These are phyloP conservation scores for Hoplostethus atlanticus DNA, from an alignment of 2,797 vertebrate genomes.

Conservation along the genomic window DNA sequence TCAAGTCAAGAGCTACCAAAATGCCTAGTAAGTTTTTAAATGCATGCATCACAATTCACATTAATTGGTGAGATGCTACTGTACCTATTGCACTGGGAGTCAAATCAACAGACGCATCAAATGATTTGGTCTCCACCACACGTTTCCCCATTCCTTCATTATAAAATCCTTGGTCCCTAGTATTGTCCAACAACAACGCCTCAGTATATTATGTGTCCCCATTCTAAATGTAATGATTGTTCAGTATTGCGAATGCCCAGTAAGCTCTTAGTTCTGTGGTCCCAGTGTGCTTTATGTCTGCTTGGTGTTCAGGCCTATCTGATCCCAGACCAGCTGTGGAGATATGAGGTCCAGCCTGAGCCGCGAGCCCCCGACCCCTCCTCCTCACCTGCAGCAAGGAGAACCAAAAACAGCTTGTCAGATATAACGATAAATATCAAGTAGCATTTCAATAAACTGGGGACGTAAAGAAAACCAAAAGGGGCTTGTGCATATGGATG, in stretches of 20 bases:
- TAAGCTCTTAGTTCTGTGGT: constrained; percentile 30
- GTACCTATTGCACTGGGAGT: constrained; percentile 38
- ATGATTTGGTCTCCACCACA: constrained; percentile 37
- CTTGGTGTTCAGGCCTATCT: constrained; percentile 51
- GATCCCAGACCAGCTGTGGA: constrained; percentile 98
- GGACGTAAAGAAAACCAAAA: background rate
- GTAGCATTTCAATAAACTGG: background rate
- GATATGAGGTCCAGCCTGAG: constrained; percentile 95
- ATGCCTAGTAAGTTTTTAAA: constrained; percentile 25
- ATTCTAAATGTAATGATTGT: constrained; percentile 7
- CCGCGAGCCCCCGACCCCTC: constrained; percentile 83
- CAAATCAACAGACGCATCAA: constrained; percentile 19
- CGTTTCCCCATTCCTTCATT: constrained; percentile 5
- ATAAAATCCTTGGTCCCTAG: constrained; percentile 55
- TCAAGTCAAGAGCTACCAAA: constrained; percentile 1
- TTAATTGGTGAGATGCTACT: constrained; percentile 31
- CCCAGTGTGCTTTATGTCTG: constrained; percentile 18
- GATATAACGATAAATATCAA: background rate
- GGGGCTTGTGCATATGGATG: too few relatives aligned
- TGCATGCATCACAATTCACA: constrained; percentile 28
- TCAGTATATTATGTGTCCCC: constrained; percentile 2
- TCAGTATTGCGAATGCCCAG: constrained; percentile 30
- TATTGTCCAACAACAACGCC: constrained; percentile 26
- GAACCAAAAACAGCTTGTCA: constrained; percentile 15
- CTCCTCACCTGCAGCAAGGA: constrained; percentile 88